Conservation (phyloP, 1,140 invertebrate genomes). For the Aleiodes sp. region DNA sequence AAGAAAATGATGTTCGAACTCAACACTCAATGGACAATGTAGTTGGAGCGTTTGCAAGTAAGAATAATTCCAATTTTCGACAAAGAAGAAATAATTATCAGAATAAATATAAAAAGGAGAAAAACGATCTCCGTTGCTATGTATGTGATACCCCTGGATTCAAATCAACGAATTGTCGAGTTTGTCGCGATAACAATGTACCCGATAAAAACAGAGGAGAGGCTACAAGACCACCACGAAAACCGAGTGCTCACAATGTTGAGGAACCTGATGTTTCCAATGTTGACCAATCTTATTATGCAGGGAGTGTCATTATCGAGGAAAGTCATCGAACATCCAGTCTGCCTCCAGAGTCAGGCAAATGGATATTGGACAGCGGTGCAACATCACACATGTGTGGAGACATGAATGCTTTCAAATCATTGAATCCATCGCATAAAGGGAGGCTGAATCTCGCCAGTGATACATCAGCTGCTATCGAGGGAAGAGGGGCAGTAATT, state of each 20-base stretch:
- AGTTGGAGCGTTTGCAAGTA: background rate
- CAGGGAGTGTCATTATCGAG: background rate
- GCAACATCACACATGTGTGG: conserved; percentile 29
- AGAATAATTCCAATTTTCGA: background rate
- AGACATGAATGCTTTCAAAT: background rate
- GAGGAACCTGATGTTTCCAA: too few species aligned
- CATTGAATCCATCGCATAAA: background rate
- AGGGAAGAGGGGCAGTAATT: conserved; percentile 25
- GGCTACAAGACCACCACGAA: background rate
- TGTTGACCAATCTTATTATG: background rate
- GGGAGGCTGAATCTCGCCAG: conserved; percentile 29
- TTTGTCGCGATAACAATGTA: background rate
- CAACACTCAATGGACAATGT: background rate
- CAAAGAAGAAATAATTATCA: background rate
- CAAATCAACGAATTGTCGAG: background rate
- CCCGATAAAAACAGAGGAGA: too few species aligned
- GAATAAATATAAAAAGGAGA: background rate
- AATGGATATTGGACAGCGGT: conserved; percentile 33
- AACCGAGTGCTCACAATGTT: background rate
- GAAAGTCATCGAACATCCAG: background rate
- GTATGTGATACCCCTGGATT: too few species aligned
- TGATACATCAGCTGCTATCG: conserved; percentile 12
- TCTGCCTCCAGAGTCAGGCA: background rate
- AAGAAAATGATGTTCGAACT: conserved; percentile 45
- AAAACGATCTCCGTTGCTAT: background rate